These are phyloP conservation scores for Nesidiocoris tenuis DNA, from an alignment of 2,888 invertebrate genomes.

Conservation along the genomic window DNA sequence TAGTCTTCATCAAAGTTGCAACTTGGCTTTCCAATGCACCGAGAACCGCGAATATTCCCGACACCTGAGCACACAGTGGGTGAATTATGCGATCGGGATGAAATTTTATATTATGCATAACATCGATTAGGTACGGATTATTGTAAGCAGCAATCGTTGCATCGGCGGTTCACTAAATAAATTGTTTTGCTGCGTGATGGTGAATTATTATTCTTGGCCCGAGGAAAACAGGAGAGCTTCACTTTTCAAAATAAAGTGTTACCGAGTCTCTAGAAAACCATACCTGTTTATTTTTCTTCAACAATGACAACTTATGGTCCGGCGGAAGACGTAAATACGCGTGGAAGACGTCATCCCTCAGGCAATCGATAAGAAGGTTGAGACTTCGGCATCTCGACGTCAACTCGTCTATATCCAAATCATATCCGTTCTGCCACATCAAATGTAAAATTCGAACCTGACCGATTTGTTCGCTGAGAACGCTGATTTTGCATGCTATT, in stretches of 20 bases:
- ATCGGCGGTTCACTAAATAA: too few species aligned
- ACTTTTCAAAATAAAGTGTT: too few species aligned
- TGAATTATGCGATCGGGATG: too few species aligned
- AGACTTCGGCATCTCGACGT: conserved; percentile 7
- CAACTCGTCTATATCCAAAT: conserved; percentile 10
- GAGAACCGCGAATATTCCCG: conserved; percentile 12
- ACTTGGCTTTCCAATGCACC: conserved; percentile 24
- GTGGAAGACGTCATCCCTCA: conserved; percentile 26
- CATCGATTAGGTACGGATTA: too few species aligned
- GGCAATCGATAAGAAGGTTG: conserved; percentile 24
- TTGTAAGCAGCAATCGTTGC: too few species aligned
- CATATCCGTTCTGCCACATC: conserved; percentile 26
- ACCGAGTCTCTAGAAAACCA: too few species aligned
- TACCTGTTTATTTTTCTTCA: conserved; percentile 22
- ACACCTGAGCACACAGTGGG: too few species aligned
- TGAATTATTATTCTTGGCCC: too few species aligned
- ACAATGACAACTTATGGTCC: conserved; percentile 18
- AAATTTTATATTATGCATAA: too few species aligned
- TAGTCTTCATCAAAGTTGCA: conserved; percentile 11
- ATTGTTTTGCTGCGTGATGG: too few species aligned
- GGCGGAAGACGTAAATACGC: conserved; percentile 25
- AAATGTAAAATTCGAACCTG: conserved; percentile 17
- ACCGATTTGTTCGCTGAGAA: conserved; percentile 29
- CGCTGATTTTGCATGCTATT: conserved; percentile 22
- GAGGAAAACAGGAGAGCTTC: too few species aligned